Base-by-base conservation (phyloP, 2,113 vertebrate genomes). In the Porphyrio hochstetteri region DNA sequence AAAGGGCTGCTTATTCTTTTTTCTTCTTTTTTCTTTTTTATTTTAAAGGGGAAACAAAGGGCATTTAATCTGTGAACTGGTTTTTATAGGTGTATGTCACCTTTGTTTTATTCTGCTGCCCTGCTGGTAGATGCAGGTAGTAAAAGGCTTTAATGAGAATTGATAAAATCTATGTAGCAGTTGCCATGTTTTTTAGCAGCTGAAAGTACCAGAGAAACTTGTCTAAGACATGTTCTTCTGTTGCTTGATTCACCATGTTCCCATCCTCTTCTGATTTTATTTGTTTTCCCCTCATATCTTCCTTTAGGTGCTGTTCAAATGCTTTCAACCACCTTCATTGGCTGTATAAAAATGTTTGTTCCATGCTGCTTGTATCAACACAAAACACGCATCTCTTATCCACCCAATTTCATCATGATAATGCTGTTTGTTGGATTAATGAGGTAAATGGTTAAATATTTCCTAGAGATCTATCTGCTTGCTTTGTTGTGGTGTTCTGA, bases 391-490 rank as follows among this genome's bases (percentile, higher is more conserved):
- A 87, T 97, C 1, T 98, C 99, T 24, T 99, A 98, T 13, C 99
- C 99, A 0, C 97, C 99, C 68, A 99, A 99, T 61, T 99, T 99
- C 97, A 82, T 99, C 97, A 99, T 99, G 98, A 99, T 99, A 78
- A 99, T 99, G 99, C 95, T 99, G 15, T 99, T 99, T 36, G 99
- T 99, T 36, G 99, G 99, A 21, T 96, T 99, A 28, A 99, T 99
- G 98, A 99, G 99, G 99, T 99, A 86, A 96, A 55, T 12, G 7
- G 24, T 7, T 28, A 18, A 50, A 4, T 18, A 19, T 33, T 89
- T 38, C 50, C 70, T 82, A 28, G 69, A 50, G 53, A 48, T n/a
- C 31, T 40, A 0, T 61, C 57, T n/a, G 52, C 9, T 53, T 24
- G 52, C 46, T 68, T 63, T 2, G 1, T 16, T 23, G 38, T 3